Evolutionary conservation across 2,888 invertebrate genomes (phyloP).

Genomic region (Polyommatus iphigenia): DNA sequence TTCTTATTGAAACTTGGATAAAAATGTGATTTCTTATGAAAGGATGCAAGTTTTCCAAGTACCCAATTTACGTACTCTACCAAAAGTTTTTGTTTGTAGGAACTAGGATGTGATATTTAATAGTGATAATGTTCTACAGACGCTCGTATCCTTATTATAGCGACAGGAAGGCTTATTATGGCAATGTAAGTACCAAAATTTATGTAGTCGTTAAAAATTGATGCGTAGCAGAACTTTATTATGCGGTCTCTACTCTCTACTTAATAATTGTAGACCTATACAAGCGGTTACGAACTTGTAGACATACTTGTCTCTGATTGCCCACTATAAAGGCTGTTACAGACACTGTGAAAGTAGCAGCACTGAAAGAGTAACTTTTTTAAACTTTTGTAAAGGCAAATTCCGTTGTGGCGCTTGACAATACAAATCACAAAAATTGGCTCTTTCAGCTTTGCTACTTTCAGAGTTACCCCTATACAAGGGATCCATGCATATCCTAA

Average conservation of each 20-base stretch:
- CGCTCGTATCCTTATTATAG: conserved; percentile 35
- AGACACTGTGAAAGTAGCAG: no score
- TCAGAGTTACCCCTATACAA: no score
- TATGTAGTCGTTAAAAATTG: neutral
- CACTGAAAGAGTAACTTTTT: no score
- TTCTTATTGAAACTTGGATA: neutral
- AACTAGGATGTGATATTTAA: neutral
- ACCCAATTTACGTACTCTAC: neutral
- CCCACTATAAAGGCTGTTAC: no score
- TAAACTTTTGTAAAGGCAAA: no score
- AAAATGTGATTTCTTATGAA: neutral
- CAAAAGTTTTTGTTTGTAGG: neutral
- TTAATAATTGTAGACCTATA: no score
- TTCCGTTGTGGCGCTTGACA: no score
- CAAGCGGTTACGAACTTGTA: no score
- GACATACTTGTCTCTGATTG: no score
- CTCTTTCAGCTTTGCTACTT: no score
- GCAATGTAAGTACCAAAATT: conserved; percentile 38
- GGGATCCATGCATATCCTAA: no score
- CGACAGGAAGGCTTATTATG: conserved; percentile 40
- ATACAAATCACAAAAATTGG: no score
- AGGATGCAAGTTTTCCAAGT: neutral
- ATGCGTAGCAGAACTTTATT: neutral
- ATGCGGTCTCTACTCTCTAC: neutral
- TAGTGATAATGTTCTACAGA: conserved; percentile 41